Base-by-base conservation (phyloP, 92 coral and sea anemone species). In the Hydrozoanthus gracilis region DNA sequence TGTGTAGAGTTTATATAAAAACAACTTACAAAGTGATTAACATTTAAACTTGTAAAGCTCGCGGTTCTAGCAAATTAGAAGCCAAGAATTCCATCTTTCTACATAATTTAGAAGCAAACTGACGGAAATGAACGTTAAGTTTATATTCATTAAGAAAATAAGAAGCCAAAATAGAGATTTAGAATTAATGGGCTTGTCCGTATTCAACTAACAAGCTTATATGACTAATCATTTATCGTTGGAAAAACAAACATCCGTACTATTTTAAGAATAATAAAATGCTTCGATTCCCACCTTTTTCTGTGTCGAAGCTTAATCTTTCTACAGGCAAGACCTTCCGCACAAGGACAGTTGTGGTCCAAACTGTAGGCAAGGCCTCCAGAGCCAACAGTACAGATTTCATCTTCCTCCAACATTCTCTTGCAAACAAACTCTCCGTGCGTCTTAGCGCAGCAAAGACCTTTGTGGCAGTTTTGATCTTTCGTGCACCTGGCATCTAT, bases 341-440 rank as follows among this genome's bases (percentile, higher is more conserved):
- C 94, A 77, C 99, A 96, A 10, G 98, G 99, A 52, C 99, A 96
- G 51, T 87, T 90, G 86, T 95, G 98, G 88, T 96, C 95, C 7
- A 96, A 68, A 11, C 94, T 87, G 83, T 95, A 96, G 3, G 92
- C 99, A 12, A 96, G 83, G 8, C 99, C 99, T 17, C 99, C 99
- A 67, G 93, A 95, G 56, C 93, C 88, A 39, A 95, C 99, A 49
- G 89, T 82, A 64, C 99, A 96, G 72, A 91, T 83, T 16, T 93
- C 96, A 73, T 93, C 86, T 76, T 95, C 94, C 76, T 84, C 87
- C 70, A 96, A 86, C 94, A 92, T 88, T 74, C 84, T 76, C 87
- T 92, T 96, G 87, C 99, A 96, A 20, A 96, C 88, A 79, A 92
- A 91, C 64, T 96, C 98, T 9, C 99, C 99, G 76, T 96, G 99